Evolutionary conservation across 1,140 invertebrate genomes (phyloP), one percentile per base, ranked within the genome.

Genomic region (Goniozus legneri): DNA sequence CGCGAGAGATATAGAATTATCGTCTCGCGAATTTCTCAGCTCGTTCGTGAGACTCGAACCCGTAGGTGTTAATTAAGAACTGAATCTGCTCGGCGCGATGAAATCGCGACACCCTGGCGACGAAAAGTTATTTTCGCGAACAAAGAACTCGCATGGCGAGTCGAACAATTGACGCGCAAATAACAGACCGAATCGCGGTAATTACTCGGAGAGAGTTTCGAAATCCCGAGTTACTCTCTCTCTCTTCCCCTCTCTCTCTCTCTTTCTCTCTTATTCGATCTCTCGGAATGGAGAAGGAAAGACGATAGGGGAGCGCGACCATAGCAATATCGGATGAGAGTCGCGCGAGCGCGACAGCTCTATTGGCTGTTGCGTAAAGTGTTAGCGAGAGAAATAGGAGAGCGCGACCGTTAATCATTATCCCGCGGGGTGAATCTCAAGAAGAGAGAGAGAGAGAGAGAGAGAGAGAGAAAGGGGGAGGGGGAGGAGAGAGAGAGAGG

Each of bases 1-100:
- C n/a, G 58, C 52, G n/a, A 54, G 56, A 67, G 67, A 71, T 72
- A 73, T 69, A 65, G 60, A 69, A 70, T 70, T 70, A 61, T 49
- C 50, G 50, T 46, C 52, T 38, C 46, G 34, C 42, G 52, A 47
- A 56, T 56, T 58, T 56, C 60, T 54, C 47, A 48, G 51, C 37
- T 56, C 44, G 50, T 62, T 54, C 54, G 48, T 48, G 20, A 30
- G 32, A 35, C 16, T 20, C 14, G 15, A 19, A 6, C 2, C 22
- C 30, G 14, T 45, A 43, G 13, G 27, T 46, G 44, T 39, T 52
- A 57, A 58, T 57, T 53, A 46, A 46, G 44, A 32, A 20, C 16
- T 21, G 38, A n/a, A 35, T 47, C 24, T 7, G 24, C 24, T 12
- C 6, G 6, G 6, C 24, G 24, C 7, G 33, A 35, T 8, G 33